phyloP scores from a whole-genome alignment of 64 coral and sea anemone species.

The Dendronephthya gigantea region DNA sequence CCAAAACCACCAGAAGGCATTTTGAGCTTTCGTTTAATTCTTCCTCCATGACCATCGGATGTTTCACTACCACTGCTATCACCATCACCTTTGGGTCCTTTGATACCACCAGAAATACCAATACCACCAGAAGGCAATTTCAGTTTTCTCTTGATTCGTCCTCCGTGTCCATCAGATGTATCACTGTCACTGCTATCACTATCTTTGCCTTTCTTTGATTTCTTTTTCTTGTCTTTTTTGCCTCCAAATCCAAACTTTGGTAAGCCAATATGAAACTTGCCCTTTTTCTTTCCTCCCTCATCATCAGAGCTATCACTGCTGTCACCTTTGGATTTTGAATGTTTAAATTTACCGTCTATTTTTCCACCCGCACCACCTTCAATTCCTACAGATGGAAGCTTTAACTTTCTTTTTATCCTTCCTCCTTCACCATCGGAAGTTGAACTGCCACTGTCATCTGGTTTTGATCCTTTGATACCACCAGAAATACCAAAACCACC shows the following conservation, averaged over 20 bases:
- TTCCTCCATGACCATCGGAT: background rate
- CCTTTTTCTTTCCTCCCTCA: background rate
- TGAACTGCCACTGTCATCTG: background rate
- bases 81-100: background rate
- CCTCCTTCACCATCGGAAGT: background rate
- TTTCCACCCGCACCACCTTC: background rate
- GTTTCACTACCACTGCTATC: background rate
- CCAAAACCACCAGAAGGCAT: background rate
- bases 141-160: background rate
- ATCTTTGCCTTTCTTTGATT: background rate
- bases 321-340: background rate
- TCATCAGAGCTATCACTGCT: background rate
- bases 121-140: background rate
- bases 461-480: background rate
- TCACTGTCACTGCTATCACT: background rate
- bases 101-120: background rate
- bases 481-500: background rate
- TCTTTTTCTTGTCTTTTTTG: no score
- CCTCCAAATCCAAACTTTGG: background rate
- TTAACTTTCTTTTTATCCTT: background rate
- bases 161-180: background rate
- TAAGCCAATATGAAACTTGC: background rate
- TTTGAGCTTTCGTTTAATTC: background rate
- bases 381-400: background rate
- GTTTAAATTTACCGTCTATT: background rate